A percentile compares a stretch with the other conserved stretches of the same genome.
phyloP scores from a whole-genome alignment of 2,888 invertebrate species.

The Drosophila lutescens region DNA sequence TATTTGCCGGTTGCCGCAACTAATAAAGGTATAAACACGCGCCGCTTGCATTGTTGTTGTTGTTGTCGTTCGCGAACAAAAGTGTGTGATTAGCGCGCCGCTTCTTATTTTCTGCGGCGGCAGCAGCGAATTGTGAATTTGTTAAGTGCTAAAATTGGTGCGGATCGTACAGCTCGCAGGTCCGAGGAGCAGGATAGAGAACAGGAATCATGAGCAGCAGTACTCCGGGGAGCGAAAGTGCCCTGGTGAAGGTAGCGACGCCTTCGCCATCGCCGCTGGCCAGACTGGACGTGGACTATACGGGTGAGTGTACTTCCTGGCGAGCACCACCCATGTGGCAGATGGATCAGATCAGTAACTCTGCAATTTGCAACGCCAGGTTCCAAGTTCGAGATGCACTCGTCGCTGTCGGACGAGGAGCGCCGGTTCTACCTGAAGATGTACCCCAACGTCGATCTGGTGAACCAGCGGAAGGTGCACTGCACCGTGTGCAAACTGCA shows the following conservation, averaged over 20 bases:
- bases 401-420: slow-evolving; percentile 86
- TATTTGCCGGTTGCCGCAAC: slow-evolving; percentile 6
- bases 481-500: slow-evolving; percentile 91
- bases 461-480: slow-evolving; percentile 88
- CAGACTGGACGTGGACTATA: slow-evolving; percentile 58
- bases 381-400: slow-evolving; percentile 85
- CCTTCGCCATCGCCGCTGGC: slow-evolving; percentile 58
- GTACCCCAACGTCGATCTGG: slow-evolving; percentile 86
- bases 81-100: slow-evolving; percentile 41
- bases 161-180: slow-evolving; percentile 24
- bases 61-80: slow-evolving; percentile 17
- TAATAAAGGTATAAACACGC: slow-evolving; percentile 9
- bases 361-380: slow-evolving; percentile 47
- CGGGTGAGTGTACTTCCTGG: slow-evolving; percentile 46
- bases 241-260: slow-evolving; percentile 34
- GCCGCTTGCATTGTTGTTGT: slow-evolving; percentile 9
- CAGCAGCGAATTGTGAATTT: slow-evolving; percentile 16
- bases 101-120: slow-evolving; percentile 31
- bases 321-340: not conserved
- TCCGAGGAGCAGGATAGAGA: slow-evolving; percentile 21
- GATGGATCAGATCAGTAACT: not conserved
- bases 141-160: not conserved
- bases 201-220: slow-evolving; percentile 48
- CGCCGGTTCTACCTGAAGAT: slow-evolving; percentile 85
- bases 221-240: slow-evolving; percentile 46